Conservation (phyloP, 2,888 invertebrate genomes). For the Plebejus melissa region DNA sequence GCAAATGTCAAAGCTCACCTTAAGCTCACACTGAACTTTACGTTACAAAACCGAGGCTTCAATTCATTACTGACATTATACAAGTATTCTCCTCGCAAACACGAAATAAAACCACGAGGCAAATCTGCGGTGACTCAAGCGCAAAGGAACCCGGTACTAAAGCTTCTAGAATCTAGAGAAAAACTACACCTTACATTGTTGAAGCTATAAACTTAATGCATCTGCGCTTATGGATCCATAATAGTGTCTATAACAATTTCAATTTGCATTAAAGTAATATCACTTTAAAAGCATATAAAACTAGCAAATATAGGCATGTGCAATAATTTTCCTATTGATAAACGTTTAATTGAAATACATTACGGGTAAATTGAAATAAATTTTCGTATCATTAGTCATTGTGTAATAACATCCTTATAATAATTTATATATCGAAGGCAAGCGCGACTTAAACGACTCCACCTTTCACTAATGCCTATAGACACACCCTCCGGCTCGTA, state of each 20-base stretch:
- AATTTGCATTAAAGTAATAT: neutral
- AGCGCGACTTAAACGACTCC: constrained; percentile 28
- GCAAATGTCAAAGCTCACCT: constrained; percentile 61
- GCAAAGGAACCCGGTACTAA: constrained; percentile 44
- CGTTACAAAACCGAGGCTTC: constrained; percentile 38
- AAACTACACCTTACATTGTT: constrained; percentile 37
- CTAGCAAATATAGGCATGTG: neutral
- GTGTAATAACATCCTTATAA: constrained; percentile 19
- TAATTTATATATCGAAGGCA: constrained; percentile 23
- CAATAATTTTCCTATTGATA: neutral
- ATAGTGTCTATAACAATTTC: neutral
- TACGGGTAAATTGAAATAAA: neutral
- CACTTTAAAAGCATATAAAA: neutral
- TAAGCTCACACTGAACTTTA: constrained; percentile 57
- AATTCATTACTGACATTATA: constrained; percentile 33
- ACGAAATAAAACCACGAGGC: constrained; percentile 13
- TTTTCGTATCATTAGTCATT: constrained; percentile 14
- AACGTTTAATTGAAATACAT: constrained; percentile 13
- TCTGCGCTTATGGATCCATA: neutral
- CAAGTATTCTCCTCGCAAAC: neutral
- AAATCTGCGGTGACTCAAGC: constrained; percentile 45
- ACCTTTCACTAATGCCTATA: constrained; percentile 31
- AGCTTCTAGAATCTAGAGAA: constrained; percentile 29
- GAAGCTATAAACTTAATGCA: constrained; percentile 5
- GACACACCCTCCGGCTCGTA: constrained; percentile 29